A percentile compares a stretch with the other conserved stretches of the same genome.
phyloP scores from a whole-genome alignment of 2,888 invertebrate species.

The Galerucella nymphaeae region DNA sequence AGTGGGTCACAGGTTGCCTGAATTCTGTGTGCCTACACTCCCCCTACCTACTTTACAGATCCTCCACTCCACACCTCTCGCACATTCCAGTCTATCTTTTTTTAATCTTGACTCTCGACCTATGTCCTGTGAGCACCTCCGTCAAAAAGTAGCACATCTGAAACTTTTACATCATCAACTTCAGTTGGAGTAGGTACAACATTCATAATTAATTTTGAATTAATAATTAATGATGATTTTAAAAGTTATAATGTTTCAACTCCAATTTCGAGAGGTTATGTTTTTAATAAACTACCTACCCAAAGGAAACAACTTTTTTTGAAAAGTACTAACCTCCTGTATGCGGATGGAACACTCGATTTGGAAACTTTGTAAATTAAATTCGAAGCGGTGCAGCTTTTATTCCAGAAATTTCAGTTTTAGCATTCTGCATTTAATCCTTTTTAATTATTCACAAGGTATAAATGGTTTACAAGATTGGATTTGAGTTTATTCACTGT shows the following conservation, averaged over 20 bases:
- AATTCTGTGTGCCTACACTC: no score
- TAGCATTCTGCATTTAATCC: slow-evolving; percentile 35
- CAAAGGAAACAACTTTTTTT: slow-evolving; percentile 1
- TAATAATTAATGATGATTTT: not conserved
- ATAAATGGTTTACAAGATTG: slow-evolving; percentile 18
- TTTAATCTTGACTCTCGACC: no score
- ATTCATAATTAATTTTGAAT: not conserved
- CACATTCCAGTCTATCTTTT: no score
- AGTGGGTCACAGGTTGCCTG: no score
- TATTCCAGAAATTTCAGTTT: slow-evolving; percentile 34
- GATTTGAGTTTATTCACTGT: slow-evolving; percentile 6
- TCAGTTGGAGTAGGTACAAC: not conserved
- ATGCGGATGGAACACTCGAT: slow-evolving; percentile 21
- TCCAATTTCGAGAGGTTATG: not conserved
- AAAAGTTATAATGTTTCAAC: not conserved
- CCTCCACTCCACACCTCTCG: no score
- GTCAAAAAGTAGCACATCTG: no score
- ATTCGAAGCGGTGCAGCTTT: slow-evolving; percentile 34
- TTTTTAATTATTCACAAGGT: slow-evolving; percentile 35
- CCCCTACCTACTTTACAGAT: no score
- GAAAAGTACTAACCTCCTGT: slow-evolving; percentile 19
- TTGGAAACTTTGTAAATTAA: slow-evolving; percentile 33
- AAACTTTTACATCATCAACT: not conserved
- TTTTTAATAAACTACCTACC: not conserved
- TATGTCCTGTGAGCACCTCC: no score